Conservation (phyloP, 2,888 invertebrate species). For the Azorinus chamasolen region DNA sequence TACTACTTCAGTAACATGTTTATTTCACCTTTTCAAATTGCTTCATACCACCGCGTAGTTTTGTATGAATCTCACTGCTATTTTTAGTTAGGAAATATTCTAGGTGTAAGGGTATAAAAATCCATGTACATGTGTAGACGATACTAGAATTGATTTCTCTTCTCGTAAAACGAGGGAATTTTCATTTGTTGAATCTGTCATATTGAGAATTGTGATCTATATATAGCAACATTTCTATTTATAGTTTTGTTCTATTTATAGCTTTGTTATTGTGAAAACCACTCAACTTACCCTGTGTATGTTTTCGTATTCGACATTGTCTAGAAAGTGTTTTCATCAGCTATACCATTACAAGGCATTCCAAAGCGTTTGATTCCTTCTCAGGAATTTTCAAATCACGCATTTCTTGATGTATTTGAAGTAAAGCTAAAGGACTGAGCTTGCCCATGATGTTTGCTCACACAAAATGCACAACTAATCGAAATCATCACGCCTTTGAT, state of each 20-base stretch:
- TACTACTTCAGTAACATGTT: too few species aligned
- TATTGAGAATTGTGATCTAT: slow-evolving; percentile 12
- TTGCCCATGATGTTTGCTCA: too few species aligned
- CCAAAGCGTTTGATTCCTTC: background rate
- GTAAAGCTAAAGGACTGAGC: too few species aligned
- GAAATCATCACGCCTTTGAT: background rate
- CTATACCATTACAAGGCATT: slow-evolving; percentile 7
- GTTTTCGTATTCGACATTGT: background rate
- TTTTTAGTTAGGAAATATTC: slow-evolving; percentile 5
- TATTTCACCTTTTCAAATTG: too few species aligned
- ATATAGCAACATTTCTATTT: slow-evolving; percentile 2
- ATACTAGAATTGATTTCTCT: slow-evolving; percentile 18
- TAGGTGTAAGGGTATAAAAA: slow-evolving; percentile 38
- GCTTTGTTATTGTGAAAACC: too few species aligned
- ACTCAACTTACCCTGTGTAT: too few species aligned
- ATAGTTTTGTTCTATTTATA: too few species aligned
- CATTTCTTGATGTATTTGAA: too few species aligned
- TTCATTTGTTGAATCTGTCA: background rate
- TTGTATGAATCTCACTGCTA: slow-evolving; percentile 28
- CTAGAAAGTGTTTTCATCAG: slow-evolving; percentile 9
- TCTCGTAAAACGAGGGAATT: slow-evolving; percentile 40
- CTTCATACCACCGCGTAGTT: background rate
- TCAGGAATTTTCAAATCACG: too few species aligned
- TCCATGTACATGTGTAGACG: background rate
- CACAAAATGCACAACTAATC: too few species aligned